Base-by-base conservation (phyloP, 2,113 vertebrate genomes). In the Uria lomvia region DNA sequence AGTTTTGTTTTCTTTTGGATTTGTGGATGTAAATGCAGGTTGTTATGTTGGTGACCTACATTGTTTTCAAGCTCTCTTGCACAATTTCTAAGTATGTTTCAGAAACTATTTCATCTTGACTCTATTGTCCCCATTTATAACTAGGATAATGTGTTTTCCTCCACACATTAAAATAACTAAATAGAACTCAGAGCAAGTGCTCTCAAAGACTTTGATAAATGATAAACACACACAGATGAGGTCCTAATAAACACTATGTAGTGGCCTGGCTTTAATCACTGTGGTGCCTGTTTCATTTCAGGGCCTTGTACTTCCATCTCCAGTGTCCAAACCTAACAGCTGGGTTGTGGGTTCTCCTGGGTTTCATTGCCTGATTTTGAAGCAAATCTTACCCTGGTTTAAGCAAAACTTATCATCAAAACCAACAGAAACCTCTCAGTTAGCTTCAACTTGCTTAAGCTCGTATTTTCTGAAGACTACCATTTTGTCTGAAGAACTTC, bases 281-380 rank as follows among this genome's bases (percentile, higher is more conserved):
- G 7, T 21, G 20, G 3, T 56, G 14, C 23, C 70, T 86, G 34
- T 36, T 92, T 93, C 40, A 40, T 86, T 86, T 92, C 70, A 72
- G 30, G 7, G 18, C 16, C 15, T 38, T 58, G 15, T 42, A 32
- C 11, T 90, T 85, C 58, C 40, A 2, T 30, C 36, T 52, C 29
- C 5, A 36, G 34, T 8, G 6, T 65, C 20, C 14, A n/a, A 53
- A 12, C 0, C 2, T 34, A 81, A 36, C 11, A 73, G 7, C 0
- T 22, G 16, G 17, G 4, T 52, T 83, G 40, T 60, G 13, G 20
- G 10, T 29, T 91, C 42, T 36, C 32, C 26, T 72, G 20, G 12
- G 9, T 65, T 93, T 92, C 38, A 27, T 14, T 43, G 30, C 4
- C 52, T 22, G 27, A 40, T 30, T 76, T 86, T 88, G n/a, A 88